Conservation (phyloP, 2,888 invertebrate species). For the Trichacis sp. region DNA sequence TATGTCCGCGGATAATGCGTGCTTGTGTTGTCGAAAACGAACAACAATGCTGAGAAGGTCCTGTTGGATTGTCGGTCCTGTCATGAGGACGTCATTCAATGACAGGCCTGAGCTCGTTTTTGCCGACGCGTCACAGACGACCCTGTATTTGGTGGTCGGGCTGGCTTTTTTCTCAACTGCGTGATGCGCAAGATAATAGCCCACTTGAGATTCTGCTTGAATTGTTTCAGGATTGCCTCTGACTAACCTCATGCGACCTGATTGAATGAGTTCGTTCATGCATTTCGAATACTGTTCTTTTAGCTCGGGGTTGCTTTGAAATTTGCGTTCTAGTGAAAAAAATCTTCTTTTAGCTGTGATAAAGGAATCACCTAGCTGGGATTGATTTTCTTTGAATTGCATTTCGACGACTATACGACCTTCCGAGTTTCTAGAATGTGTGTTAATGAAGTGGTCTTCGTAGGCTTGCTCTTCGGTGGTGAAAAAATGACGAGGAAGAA, state of each 20-base stretch:
- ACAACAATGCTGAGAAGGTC: constrained; percentile 27
- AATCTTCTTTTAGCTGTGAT: constrained; percentile 25
- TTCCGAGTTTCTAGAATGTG: constrained; percentile 5
- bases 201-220: background rate
- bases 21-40: constrained; percentile 26
- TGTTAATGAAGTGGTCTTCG: constrained; percentile 20
- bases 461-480: constrained; percentile 18
- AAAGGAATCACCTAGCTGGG: constrained; percentile 29
- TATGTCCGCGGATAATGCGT: constrained; percentile 48
- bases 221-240: too few relatives aligned
- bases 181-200: constrained; percentile 52
- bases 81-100: constrained; percentile 45
- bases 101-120: constrained; percentile 37
- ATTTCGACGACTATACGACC: constrained; percentile 27
- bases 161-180: constrained; percentile 43
- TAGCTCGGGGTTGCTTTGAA: constrained; percentile 6
- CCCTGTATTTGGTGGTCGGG: constrained; percentile 47
- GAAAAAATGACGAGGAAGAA: background rate
- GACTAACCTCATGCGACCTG: constrained; percentile 22
- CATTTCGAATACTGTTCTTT: constrained; percentile 20
- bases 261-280: constrained; percentile 22
- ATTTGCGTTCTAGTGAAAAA: constrained; percentile 16
- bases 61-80: constrained; percentile 41
- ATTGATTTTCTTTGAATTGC: constrained; percentile 12
- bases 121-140: constrained; percentile 53